phyloP scores from a whole-genome alignment of 2,113 vertebrate genomes.

The Perca schrenkii region DNA sequence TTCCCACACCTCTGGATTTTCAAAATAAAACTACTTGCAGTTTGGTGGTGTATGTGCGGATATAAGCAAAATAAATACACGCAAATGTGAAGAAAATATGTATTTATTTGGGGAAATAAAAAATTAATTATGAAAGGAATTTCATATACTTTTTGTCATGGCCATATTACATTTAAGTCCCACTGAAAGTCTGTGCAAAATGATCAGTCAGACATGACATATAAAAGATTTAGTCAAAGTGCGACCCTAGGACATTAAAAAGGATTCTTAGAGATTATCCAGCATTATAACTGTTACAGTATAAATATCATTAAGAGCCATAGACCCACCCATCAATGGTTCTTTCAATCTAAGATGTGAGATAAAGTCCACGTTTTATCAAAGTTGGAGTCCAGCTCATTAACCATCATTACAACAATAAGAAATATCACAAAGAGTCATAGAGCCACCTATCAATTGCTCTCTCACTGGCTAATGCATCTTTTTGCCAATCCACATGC shows the following conservation, averaged over 20 bases:
- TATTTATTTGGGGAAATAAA: conserved; percentile 5
- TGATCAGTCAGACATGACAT: background rate
- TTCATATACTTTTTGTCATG: background rate
- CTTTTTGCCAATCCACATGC: conserved; percentile 93
- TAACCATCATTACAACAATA: background rate
- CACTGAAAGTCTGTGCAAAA: background rate
- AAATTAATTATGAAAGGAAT: background rate
- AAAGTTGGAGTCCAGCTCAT: conserved; percentile 28
- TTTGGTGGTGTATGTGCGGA: background rate
- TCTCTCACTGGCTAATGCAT: conserved; percentile 82
- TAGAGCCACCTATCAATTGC: conserved; percentile 89
- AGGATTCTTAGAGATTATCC: background rate
- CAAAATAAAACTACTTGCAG: conserved; percentile 44
- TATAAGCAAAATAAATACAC: background rate
- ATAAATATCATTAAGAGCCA: background rate
- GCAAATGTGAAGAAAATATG: background rate
- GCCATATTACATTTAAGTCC: background rate
- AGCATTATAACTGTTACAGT: conserved; percentile 2
- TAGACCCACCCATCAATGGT: background rate
- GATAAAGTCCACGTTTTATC: background rate
- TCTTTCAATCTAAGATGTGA: background rate
- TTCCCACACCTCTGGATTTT: background rate
- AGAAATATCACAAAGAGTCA: conserved; percentile 37
- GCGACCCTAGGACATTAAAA: background rate
- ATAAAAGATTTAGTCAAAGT: background rate